A percentile compares a stretch with the other conserved stretches of the same genome.
These are phyloP conservation scores for Bergia puertoricense DNA, from an alignment of 92 coral and sea anemone species.

Conservation along the genomic window DNA sequence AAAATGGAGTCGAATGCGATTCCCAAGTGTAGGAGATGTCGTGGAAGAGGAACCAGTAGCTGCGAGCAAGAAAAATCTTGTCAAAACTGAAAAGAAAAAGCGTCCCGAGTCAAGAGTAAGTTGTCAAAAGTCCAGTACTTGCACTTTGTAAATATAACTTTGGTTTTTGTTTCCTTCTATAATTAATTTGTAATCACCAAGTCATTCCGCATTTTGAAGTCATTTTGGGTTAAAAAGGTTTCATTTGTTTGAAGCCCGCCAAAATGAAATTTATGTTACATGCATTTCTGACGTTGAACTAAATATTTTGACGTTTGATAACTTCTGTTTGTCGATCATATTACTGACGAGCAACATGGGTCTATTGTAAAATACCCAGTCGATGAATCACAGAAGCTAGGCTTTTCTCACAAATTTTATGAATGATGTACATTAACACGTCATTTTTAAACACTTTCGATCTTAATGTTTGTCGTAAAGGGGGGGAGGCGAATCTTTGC, in stretches of 20 bases:
- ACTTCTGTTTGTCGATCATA: background rate
- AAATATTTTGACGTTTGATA: background rate
- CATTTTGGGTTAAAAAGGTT: background rate
- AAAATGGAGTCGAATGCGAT: constrained; percentile 19
- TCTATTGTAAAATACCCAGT: no score
- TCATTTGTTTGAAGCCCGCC: background rate
- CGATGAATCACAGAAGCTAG: no score
- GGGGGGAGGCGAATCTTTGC: no score
- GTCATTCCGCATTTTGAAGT: background rate
- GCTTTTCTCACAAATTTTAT: no score
- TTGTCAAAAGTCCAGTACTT: background rate
- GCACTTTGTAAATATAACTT: background rate
- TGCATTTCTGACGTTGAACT: no score
- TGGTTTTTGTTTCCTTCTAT: background rate
- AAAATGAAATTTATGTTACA: background rate
- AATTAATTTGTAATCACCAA: background rate
- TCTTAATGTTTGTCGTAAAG: no score
- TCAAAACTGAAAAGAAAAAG: constrained; percentile 26
- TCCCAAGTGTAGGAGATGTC: constrained; percentile 20
- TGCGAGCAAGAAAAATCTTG: constrained; percentile 1
- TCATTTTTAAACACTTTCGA: no score
- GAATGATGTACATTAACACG: no score
- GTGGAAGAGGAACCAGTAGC: background rate
- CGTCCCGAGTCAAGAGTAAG: constrained; percentile 15
- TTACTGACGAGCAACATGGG: background rate